These are phyloP conservation scores for Rynchops niger DNA, from an alignment of 2,113 vertebrate species.

Conservation along the genomic window DNA sequence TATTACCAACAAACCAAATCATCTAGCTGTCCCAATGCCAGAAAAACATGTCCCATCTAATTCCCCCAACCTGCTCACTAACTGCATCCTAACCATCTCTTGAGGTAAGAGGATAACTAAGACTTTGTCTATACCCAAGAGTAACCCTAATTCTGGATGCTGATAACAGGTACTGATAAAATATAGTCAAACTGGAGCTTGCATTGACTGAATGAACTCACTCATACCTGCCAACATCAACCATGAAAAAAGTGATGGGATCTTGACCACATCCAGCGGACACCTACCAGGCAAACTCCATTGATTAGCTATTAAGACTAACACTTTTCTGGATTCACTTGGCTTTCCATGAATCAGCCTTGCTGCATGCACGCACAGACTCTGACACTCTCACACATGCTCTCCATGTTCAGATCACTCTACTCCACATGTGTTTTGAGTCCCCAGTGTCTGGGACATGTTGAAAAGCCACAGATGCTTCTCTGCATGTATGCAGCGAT, in stretches of 20 bases:
- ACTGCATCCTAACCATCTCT: neutral
- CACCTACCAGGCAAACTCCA: neutral
- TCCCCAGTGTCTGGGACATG: neutral
- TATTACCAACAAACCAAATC: neutral
- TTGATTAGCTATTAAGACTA: neutral
- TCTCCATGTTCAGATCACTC: neutral
- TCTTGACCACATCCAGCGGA: neutral
- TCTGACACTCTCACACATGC: neutral
- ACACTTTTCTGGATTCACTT: neutral
- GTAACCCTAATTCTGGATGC: neutral
- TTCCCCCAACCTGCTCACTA: neutral
- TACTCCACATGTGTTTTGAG: neutral
- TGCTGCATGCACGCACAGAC: neutral
- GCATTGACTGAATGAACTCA: neutral
- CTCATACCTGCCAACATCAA: neutral
- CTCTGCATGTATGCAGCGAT: neutral
- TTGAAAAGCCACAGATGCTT: constrained; percentile 20
- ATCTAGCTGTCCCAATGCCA: neutral
- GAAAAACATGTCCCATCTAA: neutral
- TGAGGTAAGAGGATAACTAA: neutral
- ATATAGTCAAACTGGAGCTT: neutral
- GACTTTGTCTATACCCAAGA: neutral
- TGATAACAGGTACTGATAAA: neutral
- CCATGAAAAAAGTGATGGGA: neutral
- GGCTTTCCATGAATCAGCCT: neutral